A percentile compares a stretch with the other conserved stretches of the same genome.
Evolutionary conservation across 2,888 invertebrate species (phyloP).

Genomic region (Camponotus fellah): DNA sequence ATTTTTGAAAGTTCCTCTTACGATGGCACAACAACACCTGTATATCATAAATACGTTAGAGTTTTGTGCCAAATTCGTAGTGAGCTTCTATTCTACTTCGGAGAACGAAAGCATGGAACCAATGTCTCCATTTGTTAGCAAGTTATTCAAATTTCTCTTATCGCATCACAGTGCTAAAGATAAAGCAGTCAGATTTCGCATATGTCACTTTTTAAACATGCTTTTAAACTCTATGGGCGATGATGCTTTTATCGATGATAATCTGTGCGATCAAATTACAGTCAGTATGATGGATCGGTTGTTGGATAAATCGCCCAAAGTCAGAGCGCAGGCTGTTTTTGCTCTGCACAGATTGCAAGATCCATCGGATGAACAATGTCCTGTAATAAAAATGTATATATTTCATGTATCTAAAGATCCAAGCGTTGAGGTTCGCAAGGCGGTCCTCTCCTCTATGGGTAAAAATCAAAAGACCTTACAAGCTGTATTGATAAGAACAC

Average conservation of each 20-base stretch:
- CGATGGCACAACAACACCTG: slow-evolving; percentile 90
- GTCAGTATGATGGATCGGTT: slow-evolving; percentile 89
- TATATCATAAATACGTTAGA: slow-evolving; percentile 90
- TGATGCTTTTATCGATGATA: slow-evolving; percentile 92
- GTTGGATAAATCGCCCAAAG: slow-evolving; percentile 91
- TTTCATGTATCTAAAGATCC: slow-evolving; percentile 92
- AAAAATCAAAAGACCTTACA: slow-evolving; percentile 91
- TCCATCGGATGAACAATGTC: slow-evolving; percentile 91
- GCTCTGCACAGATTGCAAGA: slow-evolving; percentile 94
- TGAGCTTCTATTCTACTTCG: slow-evolving; percentile 86
- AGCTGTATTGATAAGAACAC: slow-evolving; percentile 90
- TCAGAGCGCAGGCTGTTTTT: slow-evolving; percentile 93
- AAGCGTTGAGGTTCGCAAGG: slow-evolving; percentile 91
- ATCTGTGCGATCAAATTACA: slow-evolving; percentile 91
- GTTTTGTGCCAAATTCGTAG: slow-evolving; percentile 91
- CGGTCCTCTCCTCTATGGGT: slow-evolving; percentile 91
- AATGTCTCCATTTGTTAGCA: slow-evolving; percentile 87
- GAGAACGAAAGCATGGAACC: slow-evolving; percentile 85
- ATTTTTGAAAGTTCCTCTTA: slow-evolving; percentile 89
- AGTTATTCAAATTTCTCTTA: slow-evolving; percentile 89
- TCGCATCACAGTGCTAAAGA: slow-evolving; percentile 87
- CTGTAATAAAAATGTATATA: slow-evolving; percentile 91
- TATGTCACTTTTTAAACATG: slow-evolving; percentile 93
- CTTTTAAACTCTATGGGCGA: slow-evolving; percentile 92
- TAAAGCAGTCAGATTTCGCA: slow-evolving; percentile 89